Conservation (phyloP, 2,797 vertebrate species). For the Octomys mimax region DNA sequence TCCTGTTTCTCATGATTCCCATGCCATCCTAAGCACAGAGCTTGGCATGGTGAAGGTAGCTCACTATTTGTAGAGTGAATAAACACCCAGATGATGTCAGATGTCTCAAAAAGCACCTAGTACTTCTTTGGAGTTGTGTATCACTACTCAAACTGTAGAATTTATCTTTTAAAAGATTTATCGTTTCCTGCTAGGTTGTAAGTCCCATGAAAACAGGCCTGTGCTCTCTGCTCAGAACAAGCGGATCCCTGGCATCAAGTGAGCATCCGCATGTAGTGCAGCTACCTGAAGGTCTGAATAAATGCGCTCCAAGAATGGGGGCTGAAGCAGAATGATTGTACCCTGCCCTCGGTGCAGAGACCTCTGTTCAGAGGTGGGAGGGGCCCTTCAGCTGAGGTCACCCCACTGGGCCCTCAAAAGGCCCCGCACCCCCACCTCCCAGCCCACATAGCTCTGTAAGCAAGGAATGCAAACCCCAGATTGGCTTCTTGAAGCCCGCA, state of each 20-base stretch:
- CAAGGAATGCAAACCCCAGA: constrained; percentile 2
- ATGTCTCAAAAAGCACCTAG: constrained; percentile 15
- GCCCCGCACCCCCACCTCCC: neutral
- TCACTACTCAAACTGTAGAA: neutral
- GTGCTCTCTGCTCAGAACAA: neutral
- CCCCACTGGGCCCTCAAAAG: neutral
- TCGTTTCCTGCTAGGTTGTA: neutral
- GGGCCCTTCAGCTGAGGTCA: neutral
- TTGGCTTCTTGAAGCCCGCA: neutral
- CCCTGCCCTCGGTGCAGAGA: constrained; percentile 17
- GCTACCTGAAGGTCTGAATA: rapidly evolving
- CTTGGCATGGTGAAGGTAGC: neutral
- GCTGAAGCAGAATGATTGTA: neutral
- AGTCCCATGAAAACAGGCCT: neutral
- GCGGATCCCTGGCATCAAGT: rapidly evolving
- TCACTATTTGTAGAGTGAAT: neutral
- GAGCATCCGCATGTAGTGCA: rapidly evolving
- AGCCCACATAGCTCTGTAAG: neutral
- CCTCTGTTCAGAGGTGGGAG: neutral
- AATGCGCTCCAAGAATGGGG: neutral
- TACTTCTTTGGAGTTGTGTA: neutral
- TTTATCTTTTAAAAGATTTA: neutral
- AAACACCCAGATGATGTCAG: neutral
- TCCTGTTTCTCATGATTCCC: neutral
- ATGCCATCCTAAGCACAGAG: neutral